phyloP scores from a whole-genome alignment of 2,113 vertebrate genomes.

The Neogobius melanostomus region DNA sequence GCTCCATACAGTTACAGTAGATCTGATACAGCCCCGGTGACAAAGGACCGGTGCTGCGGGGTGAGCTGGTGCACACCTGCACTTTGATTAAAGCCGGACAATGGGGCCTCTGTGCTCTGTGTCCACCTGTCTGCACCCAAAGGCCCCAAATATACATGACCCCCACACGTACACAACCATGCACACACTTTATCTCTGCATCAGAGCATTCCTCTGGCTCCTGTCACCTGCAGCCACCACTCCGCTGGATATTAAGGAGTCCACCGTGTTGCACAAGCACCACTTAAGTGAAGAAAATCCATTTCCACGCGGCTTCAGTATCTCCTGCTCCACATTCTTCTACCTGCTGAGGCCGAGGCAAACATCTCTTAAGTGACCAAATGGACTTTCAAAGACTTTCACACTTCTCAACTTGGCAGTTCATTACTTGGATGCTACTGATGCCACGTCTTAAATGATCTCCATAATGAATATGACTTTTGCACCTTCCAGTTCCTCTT shows the following conservation, averaged over 20 bases:
- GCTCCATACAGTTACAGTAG: background rate
- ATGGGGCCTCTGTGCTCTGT: conserved; percentile 67
- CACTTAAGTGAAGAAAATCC: conserved; percentile 9
- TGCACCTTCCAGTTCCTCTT: too few species aligned
- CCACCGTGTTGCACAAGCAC: conserved; percentile 26
- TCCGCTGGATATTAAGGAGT: conserved; percentile 39
- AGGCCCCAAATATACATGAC: background rate
- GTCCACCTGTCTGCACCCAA: conserved; percentile 71
- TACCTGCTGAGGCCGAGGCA: background rate
- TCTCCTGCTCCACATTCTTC: background rate
- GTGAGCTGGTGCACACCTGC: conserved; percentile 70
- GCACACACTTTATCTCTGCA: conserved; percentile 45
- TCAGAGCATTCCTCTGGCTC: conserved; percentile 63
- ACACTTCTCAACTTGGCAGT: background rate
- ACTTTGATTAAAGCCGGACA: conserved; percentile 70
- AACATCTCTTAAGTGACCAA: background rate
- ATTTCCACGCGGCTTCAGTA: conserved; percentile 8
- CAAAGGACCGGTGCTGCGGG: conserved; percentile 25
- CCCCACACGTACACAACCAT: conserved; percentile 8
- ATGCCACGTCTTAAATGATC: too few species aligned
- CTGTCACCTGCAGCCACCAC: conserved; percentile 39
- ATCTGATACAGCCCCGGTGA: background rate
- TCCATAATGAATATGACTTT: too few species aligned
- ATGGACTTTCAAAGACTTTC: background rate
- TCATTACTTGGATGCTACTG: background rate